phyloP scores from a whole-genome alignment of 2,797 vertebrate genomes.

The Spinibarbus caldwelli region DNA sequence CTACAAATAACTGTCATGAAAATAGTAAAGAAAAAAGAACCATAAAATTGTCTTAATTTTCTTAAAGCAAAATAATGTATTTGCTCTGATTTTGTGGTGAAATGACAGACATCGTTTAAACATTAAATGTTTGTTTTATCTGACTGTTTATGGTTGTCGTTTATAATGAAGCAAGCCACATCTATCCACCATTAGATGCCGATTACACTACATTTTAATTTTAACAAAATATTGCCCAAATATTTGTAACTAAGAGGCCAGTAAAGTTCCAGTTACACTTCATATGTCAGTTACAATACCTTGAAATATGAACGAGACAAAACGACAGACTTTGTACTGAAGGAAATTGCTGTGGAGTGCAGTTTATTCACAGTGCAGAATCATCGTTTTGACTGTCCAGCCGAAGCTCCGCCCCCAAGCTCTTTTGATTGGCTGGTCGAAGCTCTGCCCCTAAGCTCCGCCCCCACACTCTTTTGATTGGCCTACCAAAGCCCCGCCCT shows the following conservation, averaged over 20 bases:
- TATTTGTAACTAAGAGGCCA: background rate
- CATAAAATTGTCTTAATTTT: background rate
- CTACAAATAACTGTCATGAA: background rate
- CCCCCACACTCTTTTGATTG: constrained; percentile 68
- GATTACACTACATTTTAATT: background rate
- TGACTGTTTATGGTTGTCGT: background rate
- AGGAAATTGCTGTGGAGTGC: background rate
- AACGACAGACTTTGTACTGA: background rate
- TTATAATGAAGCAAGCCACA: too few species aligned
- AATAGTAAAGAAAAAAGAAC: background rate
- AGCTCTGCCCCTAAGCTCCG: background rate
- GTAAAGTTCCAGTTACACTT: background rate
- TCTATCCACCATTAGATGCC: background rate
- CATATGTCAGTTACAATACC: background rate
- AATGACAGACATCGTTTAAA: background rate
- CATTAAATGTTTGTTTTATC: background rate
- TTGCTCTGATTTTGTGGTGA: background rate
- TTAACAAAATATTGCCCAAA: background rate
- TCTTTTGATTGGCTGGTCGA: constrained; percentile 20
- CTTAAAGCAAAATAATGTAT: background rate
- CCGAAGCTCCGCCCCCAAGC: too few species aligned
- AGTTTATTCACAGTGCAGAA: background rate
- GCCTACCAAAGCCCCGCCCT: constrained; percentile 22
- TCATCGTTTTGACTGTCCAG: constrained; percentile 57
- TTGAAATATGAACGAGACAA: background rate